These are phyloP conservation scores for Urocyon cinereoargenteus DNA, from an alignment of 2,797 vertebrate species.

Conservation along the genomic window DNA sequence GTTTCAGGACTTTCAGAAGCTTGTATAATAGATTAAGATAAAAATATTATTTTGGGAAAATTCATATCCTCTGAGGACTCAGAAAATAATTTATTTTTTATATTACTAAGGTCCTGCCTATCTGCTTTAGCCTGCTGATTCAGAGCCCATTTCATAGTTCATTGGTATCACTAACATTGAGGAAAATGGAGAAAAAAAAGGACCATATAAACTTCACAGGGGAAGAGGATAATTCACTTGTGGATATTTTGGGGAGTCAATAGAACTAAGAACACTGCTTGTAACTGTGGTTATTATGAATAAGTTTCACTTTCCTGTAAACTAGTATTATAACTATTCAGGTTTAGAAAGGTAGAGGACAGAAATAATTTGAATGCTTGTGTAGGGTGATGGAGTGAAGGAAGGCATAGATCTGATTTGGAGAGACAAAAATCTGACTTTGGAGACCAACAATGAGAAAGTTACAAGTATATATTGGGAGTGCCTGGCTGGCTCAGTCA, in stretches of 20 bases:
- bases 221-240: neutral
- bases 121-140: neutral
- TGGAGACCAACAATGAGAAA: neutral
- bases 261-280: neutral
- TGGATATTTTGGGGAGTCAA: neutral
- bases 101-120: neutral
- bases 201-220: neutral
- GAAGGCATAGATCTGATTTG: neutral
- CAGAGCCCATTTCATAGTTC: neutral
- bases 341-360: neutral
- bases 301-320: neutral
- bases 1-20: neutral
- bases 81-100: constrained; percentile 1
- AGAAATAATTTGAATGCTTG: neutral
- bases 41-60: constrained; percentile 7
- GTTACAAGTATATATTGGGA: neutral
- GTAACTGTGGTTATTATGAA: neutral
- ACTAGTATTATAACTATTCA: neutral
- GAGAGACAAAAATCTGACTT: neutral
- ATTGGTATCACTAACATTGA: neutral
- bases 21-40: neutral
- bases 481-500: neutral
- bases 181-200: neutral
- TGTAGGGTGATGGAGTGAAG: neutral
- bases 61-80: neutral